A percentile compares a stretch with the other conserved stretches of the same genome.
Evolutionary conservation across 2,888 invertebrate species (phyloP).

Genomic region (Boloria euphrosyne): DNA sequence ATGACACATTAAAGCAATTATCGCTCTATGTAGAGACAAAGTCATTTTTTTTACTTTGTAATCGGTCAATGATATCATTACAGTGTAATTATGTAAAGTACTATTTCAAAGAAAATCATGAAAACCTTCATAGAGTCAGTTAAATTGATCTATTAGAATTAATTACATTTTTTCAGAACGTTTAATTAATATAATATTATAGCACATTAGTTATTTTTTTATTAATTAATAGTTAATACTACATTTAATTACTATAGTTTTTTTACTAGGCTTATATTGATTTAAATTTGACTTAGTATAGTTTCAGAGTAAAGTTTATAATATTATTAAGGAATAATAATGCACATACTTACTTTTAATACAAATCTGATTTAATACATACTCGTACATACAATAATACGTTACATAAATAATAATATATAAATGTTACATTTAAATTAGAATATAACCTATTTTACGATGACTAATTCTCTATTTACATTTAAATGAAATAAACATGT

Average conservation of each 20-base stretch:
- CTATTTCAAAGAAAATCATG: slow-evolving; percentile 15
- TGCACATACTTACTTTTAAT: no score
- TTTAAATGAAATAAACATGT: slow-evolving; percentile 11
- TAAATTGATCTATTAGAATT: slow-evolving; percentile 8
- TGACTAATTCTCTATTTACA: slow-evolving; percentile 21
- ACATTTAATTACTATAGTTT: not conserved
- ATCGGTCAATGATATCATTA: slow-evolving; percentile 32
- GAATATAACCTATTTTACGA: slow-evolving; percentile 16
- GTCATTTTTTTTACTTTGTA: slow-evolving; percentile 21
- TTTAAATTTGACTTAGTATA: no score
- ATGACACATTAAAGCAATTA: slow-evolving; percentile 14
- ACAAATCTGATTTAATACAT: no score
- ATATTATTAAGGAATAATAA: no score
- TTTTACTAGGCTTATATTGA: no score
- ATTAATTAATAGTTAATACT: not conserved
- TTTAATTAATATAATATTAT: slow-evolving; percentile 5
- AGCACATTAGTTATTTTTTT: slow-evolving; percentile 8
- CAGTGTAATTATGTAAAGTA: slow-evolving; percentile 28
- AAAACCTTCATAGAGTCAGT: slow-evolving; percentile 7
- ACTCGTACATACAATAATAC: not conserved
- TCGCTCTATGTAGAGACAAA: slow-evolving; percentile 13
- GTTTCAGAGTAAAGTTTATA: no score
- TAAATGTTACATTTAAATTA: slow-evolving; percentile 7
- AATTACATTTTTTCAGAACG: slow-evolving; percentile 3
- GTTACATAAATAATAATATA: not conserved